Evolutionary conservation across 2,888 invertebrate genomes (phyloP), one percentile per base, ranked within the genome.

Genomic region (Linhomoeus sp.): DNA sequence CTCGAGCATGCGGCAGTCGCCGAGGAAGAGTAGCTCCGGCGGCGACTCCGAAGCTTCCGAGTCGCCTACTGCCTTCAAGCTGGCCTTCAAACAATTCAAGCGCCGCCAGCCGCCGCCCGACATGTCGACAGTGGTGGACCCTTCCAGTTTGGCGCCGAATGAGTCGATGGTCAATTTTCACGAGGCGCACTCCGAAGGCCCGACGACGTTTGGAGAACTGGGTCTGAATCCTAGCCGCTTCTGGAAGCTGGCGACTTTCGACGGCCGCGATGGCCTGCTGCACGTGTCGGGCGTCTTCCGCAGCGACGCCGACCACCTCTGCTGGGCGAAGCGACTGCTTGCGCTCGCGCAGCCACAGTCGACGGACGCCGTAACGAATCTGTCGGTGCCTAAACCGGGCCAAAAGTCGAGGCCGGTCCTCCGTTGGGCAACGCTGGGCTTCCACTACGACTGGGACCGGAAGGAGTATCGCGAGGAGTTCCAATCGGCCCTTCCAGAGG

Each of bases 391-490:
- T n/a, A n/a, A n/a, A n/a, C 15, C 9, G 12, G 24, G 12, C 24
- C 3, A 25, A 14, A 15, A 26, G 7, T 2, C 2, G 9, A 9
- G 20, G 43, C 3, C 36, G 14, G 53, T 53, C 48, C 64, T 97
- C 56, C 72, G 94, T 57, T 97, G 97, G 97, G 77, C 81, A 1
- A 97, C 94, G 0, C 68, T 94, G 35, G 97, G 97, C 17, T 92
- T 90, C 65, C 94, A 97, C 68, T 90, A 97, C 67, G 79, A 97
- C 66, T 97, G 97, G 94, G 79, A 87, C 59, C 81, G 84, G 46
- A 97, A 94, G 74, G 77, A 37, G 37, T 37, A 37, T 19, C 17
- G n/a, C 37, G 22, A 5, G 9, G 17, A n/a, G 12, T 26, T 72
- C 50, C 76, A 72, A 63, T 71, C 75, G 43, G 60, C 67, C 14